These are phyloP conservation scores for Formicarius rufipectus DNA, from an alignment of 2,113 vertebrate species.

Conservation along the genomic window DNA sequence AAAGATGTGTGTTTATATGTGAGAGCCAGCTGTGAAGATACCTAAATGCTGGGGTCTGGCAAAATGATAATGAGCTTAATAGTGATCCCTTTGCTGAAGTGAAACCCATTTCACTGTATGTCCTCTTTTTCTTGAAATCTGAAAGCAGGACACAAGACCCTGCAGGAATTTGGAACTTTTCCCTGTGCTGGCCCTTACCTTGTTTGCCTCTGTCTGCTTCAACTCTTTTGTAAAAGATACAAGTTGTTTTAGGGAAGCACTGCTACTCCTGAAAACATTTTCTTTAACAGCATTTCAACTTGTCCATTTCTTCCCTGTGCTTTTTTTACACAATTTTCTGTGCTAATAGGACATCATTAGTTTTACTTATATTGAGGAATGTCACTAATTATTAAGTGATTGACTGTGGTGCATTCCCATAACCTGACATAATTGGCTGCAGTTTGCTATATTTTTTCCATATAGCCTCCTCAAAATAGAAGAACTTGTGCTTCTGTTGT, in stretches of 20 bases:
- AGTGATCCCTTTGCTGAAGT: not conserved
- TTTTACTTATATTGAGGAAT: not conserved
- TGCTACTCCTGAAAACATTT: not conserved
- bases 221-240: not conserved
- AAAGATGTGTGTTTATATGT: not conserved
- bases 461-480: not conserved
- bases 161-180: not conserved
- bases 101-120: not conserved
- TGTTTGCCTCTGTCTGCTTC: not conserved
- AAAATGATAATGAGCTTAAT: not conserved
- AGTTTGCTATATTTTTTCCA: not conserved
- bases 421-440: not conserved
- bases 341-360: not conserved
- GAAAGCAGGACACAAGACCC: not conserved
- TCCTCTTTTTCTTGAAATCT: not conserved
- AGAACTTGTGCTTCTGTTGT: not conserved
- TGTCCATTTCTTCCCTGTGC: not conserved
- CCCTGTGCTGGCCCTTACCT: not conserved
- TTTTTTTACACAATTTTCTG: not conserved
- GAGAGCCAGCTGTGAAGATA: not conserved
- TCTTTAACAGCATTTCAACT: not conserved
- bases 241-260: not conserved
- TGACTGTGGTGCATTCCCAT: not conserved
- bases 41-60: not conserved
- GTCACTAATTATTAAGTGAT: not conserved